Conservation (phyloP, 2,797 vertebrate genomes). For the Syncerus caffer region DNA sequence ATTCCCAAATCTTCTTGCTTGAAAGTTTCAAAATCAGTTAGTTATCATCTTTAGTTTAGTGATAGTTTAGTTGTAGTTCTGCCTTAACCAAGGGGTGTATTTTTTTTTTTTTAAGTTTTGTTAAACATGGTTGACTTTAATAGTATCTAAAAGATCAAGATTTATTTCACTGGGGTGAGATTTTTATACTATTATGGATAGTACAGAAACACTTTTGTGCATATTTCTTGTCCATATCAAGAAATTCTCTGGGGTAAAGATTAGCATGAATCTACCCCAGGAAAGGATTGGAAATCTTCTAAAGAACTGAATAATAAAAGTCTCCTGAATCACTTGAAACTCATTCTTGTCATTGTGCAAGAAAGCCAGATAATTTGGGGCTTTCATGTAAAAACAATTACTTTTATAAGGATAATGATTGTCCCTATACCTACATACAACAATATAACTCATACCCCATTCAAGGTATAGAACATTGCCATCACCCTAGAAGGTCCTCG, state of each 20-base stretch:
- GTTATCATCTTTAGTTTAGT: background rate
- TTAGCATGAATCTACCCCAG: background rate
- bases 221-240: background rate
- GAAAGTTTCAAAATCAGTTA: background rate
- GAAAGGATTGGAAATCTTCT: background rate
- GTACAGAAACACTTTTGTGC: background rate
- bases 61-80: conserved; percentile 22
- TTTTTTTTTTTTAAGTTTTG: background rate
- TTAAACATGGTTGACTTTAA: background rate
- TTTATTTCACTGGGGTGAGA: background rate
- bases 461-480: background rate
- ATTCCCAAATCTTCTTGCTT: background rate
- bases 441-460: background rate
- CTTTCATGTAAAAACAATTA: background rate
- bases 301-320: conserved; percentile 1
- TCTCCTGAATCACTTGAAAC: background rate
- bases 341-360: background rate
- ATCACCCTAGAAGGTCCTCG: background rate
- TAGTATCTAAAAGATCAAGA: conserved; percentile 13
- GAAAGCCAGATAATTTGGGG: background rate
- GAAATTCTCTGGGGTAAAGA: background rate
- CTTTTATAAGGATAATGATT: background rate
- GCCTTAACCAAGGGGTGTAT: background rate
- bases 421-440: background rate
- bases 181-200: background rate